Evolutionary conservation across 2,888 invertebrate genomes (phyloP), one percentile per base, ranked within the genome.

Genomic region (Cephalotes varians): DNA sequence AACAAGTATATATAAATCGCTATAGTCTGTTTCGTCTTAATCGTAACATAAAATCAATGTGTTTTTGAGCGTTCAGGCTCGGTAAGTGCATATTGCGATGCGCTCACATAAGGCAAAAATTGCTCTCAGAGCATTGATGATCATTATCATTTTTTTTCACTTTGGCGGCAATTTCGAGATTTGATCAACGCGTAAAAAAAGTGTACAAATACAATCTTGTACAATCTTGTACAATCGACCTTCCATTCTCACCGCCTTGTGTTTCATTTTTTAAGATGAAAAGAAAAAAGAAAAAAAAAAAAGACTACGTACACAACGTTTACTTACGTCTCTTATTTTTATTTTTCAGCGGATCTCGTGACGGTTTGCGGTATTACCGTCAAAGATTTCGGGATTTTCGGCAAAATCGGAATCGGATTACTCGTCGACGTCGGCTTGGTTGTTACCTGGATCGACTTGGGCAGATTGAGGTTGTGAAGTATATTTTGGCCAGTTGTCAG

Each of bases 301-400:
- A 25, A 81, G 34, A 77, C 18, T 12, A 28, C 44, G 25, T 47
- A 49, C 28, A 64, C 34, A 58, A 49, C 60, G 34, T 83, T 71
- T 85, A 90, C 90, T 87, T 90, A 90, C 88, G 80, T 82, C 76
- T 82, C 76, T 65, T 49, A 77, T 62, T 80, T 58, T 88, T 87
- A 90, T 82, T 88, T 94, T 64, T 94, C 93, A 40, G 90, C 85
- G 34, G 92, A 90, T 87, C 93, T 91, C 21, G 94, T 88, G 25
- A 96, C 95, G 40, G 95, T 95, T 90, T 97, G 97, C 15, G 97
- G 97, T 91, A 98, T 97, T 76, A 98, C 97, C 0, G 98, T 98
- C 88, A 98, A 94, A 1, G 97, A 97, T 93, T 97, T 97, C 40
- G 98, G 98, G 93, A 98, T 97, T 94, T 97, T 97, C 69, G 97